A percentile compares a stretch with the other conserved stretches of the same genome.
Evolutionary conservation across 2,113 vertebrate species (phyloP).

Genomic region (Pseudonaja textilis): DNA sequence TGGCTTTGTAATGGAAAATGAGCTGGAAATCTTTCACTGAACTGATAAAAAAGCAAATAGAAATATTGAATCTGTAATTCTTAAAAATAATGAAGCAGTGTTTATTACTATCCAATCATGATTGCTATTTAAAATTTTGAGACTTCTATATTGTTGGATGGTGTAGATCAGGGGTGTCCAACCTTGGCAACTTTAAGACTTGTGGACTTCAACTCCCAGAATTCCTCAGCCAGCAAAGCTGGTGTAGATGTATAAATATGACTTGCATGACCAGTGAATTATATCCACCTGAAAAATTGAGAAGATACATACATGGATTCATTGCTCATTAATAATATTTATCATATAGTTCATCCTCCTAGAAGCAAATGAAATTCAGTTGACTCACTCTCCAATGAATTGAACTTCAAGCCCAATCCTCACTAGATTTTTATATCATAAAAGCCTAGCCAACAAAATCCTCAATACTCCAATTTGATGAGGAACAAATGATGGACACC

Average conservation of each 20-base stretch:
- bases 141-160: background rate
- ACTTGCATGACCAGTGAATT: background rate
- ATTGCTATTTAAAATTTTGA: background rate
- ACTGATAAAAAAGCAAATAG: background rate
- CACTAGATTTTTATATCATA: background rate
- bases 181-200: too few relatives aligned
- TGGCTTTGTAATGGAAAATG: constrained; percentile 12
- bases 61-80: background rate
- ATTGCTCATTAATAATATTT: background rate
- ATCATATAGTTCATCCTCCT: background rate
- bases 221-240: too few relatives aligned
- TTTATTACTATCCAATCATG: background rate
- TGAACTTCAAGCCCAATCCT: background rate
- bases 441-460: background rate
- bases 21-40: constrained; percentile 16
- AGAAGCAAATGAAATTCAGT: background rate
- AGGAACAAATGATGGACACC: background rate
- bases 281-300: background rate
- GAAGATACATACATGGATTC: background rate
- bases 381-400: background rate
- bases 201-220: too few relatives aligned
- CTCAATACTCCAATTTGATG: background rate
- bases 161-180: too few relatives aligned
- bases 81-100: background rate
- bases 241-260: background rate